phyloP scores from a whole-genome alignment of 1,140 invertebrate species.

The Pollicipes pollicipes region DNA sequence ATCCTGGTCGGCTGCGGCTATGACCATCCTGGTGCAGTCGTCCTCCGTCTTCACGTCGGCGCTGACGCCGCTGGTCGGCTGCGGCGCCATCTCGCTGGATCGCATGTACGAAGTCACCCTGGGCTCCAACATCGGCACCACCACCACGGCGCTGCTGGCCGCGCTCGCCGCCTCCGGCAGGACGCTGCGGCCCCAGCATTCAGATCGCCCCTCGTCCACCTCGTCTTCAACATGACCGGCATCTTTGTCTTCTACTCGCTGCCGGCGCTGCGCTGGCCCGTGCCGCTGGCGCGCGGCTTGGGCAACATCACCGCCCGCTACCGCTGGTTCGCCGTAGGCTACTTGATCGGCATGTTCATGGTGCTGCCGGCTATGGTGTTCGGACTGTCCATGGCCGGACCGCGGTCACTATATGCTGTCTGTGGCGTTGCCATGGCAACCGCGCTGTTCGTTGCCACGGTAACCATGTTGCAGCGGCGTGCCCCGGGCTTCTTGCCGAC shows the following conservation, averaged over 20 bases:
- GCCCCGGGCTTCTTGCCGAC: slow-evolving; percentile 27
- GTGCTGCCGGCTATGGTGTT: slow-evolving; percentile 31
- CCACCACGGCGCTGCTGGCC: slow-evolving; percentile 37
- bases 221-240: slow-evolving; percentile 44
- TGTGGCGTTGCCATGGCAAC: slow-evolving; percentile 18
- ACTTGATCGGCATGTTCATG: slow-evolving; percentile 34
- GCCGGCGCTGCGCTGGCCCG: slow-evolving; percentile 36
- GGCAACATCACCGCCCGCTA: slow-evolving; percentile 34
- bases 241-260: slow-evolving; percentile 43
- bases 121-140: slow-evolving; percentile 44
- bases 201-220: slow-evolving; percentile 43
- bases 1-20: slow-evolving; percentile 35
- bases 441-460: slow-evolving; percentile 23
- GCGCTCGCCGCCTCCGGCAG: slow-evolving; percentile 30
- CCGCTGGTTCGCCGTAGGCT: slow-evolving; percentile 37
- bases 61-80: slow-evolving; percentile 41
- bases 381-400: slow-evolving; percentile 25
- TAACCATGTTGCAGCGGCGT: slow-evolving; percentile 26
- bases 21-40: slow-evolving; percentile 44
- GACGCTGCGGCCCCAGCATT: slow-evolving; percentile 28
- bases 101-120: slow-evolving; percentile 41
- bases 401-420: slow-evolving; percentile 16
- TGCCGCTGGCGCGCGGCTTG: slow-evolving; percentile 34
- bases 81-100: slow-evolving; percentile 40
- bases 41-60: slow-evolving; percentile 45